phyloP scores from a whole-genome alignment of 2,888 invertebrate species.

The Serripes groenlandicus region DNA sequence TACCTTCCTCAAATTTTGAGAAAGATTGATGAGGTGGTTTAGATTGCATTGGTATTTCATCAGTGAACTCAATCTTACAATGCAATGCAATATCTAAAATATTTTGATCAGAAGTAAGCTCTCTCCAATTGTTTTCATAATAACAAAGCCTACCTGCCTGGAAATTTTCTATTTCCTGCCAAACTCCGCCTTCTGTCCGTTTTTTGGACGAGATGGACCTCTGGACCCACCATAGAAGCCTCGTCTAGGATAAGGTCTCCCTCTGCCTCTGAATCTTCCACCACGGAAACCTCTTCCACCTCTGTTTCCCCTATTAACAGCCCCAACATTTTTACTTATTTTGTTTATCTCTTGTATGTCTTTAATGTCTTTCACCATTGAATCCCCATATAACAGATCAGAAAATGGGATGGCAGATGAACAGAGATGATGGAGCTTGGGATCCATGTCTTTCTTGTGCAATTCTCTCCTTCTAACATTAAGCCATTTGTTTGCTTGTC shows the following conservation, averaged over 20 bases:
- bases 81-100: conserved; percentile 36
- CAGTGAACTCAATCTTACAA: conserved; percentile 22
- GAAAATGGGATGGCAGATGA: neutral
- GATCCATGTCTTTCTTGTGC: conserved; percentile 34
- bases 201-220: neutral
- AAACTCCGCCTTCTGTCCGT: neutral
- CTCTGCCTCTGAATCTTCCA: neutral
- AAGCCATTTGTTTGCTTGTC: conserved; percentile 23
- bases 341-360: conserved; percentile 31
- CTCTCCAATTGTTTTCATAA: conserved; percentile 50
- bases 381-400: conserved; percentile 25
- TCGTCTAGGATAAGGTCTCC: neutral
- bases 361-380: conserved; percentile 22
- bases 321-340: neutral
- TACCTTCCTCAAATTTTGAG: conserved; percentile 11
- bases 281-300: neutral
- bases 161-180: conserved; percentile 16
- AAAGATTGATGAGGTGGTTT: neutral
- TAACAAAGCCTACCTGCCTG: conserved; percentile 36
- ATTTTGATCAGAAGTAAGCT: conserved; percentile 43
- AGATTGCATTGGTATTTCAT: neutral
- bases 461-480: conserved; percentile 16
- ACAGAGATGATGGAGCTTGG: conserved; percentile 15
- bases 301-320: too few relatives aligned
- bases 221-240: neutral